Conservation (phyloP, 2,888 invertebrate genomes). For the Galerucella calmariensis region DNA sequence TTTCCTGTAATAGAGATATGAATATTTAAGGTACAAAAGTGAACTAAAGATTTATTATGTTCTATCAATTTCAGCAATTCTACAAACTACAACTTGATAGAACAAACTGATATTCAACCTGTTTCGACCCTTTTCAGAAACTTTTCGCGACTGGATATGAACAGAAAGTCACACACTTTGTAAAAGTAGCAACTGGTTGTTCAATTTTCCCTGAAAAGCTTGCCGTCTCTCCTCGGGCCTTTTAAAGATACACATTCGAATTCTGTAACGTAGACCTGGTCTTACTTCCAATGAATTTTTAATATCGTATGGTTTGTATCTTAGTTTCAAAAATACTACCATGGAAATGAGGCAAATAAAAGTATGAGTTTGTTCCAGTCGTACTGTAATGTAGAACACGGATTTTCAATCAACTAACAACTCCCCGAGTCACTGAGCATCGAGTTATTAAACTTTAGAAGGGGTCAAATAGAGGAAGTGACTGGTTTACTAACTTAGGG, state of each 20-base stretch:
- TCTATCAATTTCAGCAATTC: no score
- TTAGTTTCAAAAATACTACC: neutral
- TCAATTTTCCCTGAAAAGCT: conserved; percentile 25
- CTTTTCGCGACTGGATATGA: neutral
- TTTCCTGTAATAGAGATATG: no score
- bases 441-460: no score
- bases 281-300: conserved; percentile 16
- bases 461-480: no score
- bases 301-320: conserved; percentile 12
- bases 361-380: neutral
- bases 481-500: no score
- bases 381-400: neutral
- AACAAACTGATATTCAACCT: neutral
- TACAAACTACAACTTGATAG: no score
- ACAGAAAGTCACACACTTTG: conserved; percentile 4
- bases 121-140: neutral
- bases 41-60: no score
- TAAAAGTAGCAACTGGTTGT: conserved; percentile 27
- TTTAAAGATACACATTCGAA: conserved; percentile 14
- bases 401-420: no score
- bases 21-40: no score
- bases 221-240: conserved; percentile 17
- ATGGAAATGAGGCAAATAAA: neutral
- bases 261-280: conserved; percentile 5
- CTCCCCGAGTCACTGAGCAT: no score